Percentiles rank a stretch among this genome's conserved stretches.
phyloP scores from a whole-genome alignment of 1,140 invertebrate genomes.

The Danaus plexippus region DNA sequence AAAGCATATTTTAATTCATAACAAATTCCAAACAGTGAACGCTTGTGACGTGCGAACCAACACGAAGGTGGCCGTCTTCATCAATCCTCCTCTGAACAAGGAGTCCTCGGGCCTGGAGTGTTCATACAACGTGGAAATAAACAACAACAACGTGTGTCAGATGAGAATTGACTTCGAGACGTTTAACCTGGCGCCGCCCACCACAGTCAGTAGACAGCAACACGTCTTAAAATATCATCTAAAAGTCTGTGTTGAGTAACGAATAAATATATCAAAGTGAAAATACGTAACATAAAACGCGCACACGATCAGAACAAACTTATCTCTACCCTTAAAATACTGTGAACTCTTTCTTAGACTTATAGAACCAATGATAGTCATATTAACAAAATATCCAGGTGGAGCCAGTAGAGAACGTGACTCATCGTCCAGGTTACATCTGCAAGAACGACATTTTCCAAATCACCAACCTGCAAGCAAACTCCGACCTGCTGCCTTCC shows the following conservation, averaged over 20 bases:
- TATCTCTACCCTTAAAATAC: slow-evolving; percentile 1
- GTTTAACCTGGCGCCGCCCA: slow-evolving; percentile 80
- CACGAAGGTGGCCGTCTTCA: slow-evolving; percentile 64
- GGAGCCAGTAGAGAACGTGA: slow-evolving; percentile 57
- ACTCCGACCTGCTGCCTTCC: slow-evolving; percentile 71
- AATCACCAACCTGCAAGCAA: slow-evolving; percentile 70
- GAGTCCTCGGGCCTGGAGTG: slow-evolving; percentile 64
- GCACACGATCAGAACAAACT: neutral
- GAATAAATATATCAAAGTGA: too few species aligned
- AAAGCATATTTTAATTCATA: too few species aligned
- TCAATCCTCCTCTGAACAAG: slow-evolving; percentile 57
- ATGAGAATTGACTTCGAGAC: slow-evolving; percentile 84
- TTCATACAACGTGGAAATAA: slow-evolving; percentile 67
- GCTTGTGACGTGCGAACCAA: slow-evolving; percentile 65
- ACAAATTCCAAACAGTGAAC: slow-evolving; percentile 37
- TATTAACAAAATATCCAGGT: slow-evolving; percentile 33
- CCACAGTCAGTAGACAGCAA: slow-evolving; percentile 44
- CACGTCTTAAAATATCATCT: too few species aligned
- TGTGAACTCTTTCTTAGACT: neutral
- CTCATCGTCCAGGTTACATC: slow-evolving; percentile 53
- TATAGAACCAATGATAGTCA: slow-evolving; percentile 3
- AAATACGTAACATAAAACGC: too few species aligned
- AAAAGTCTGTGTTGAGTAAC: too few species aligned
- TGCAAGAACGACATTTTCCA: slow-evolving; percentile 68
- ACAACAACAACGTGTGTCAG: slow-evolving; percentile 73